Evolutionary conservation across 2,888 invertebrate species (phyloP).

Genomic region (Drosophila robusta): DNA sequence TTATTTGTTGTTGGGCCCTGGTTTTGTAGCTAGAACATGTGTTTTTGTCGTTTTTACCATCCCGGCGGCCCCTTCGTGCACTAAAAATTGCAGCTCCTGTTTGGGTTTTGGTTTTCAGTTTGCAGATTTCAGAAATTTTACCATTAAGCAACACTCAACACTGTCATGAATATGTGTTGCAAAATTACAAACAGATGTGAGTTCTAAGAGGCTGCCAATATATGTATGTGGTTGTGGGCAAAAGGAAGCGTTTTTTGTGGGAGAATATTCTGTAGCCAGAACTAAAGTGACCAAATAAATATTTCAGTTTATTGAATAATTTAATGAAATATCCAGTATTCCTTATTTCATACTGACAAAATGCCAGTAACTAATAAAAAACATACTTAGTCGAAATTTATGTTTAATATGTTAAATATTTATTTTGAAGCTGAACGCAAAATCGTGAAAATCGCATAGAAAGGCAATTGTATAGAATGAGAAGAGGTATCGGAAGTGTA

Average conservation of each 20-base stretch:
- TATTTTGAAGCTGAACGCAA: too few species aligned
- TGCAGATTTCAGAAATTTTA: conserved; percentile 35
- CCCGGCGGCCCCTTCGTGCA: conserved; percentile 2
- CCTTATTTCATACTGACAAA: too few species aligned
- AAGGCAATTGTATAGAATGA: too few species aligned
- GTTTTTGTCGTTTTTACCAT: conserved; percentile 36
- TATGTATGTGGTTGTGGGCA: not conserved
- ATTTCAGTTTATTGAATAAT: too few species aligned
- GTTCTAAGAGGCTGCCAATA: conserved; percentile 7
- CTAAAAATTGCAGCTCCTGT: not conserved
- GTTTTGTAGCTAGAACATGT: conserved; percentile 43
- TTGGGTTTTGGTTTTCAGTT: conserved; percentile 21
- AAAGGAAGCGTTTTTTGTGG: not conserved
- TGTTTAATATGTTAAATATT: too few species aligned
- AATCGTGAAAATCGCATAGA: too few species aligned
- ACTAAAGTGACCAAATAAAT: too few species aligned
- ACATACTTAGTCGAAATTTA: too few species aligned
- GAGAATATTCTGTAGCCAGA: not conserved
- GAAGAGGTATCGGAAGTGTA: too few species aligned
- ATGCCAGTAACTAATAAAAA: too few species aligned
- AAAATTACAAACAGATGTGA: conserved; percentile 45
- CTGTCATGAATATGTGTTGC: conserved; percentile 17
- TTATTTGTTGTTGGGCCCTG: conserved; percentile 19
- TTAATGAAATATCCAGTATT: too few species aligned
- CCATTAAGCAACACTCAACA: conserved; percentile 22